phyloP scores from a whole-genome alignment of 92 coral and sea anemone species.

The Chrysogorgia sp. region DNA sequence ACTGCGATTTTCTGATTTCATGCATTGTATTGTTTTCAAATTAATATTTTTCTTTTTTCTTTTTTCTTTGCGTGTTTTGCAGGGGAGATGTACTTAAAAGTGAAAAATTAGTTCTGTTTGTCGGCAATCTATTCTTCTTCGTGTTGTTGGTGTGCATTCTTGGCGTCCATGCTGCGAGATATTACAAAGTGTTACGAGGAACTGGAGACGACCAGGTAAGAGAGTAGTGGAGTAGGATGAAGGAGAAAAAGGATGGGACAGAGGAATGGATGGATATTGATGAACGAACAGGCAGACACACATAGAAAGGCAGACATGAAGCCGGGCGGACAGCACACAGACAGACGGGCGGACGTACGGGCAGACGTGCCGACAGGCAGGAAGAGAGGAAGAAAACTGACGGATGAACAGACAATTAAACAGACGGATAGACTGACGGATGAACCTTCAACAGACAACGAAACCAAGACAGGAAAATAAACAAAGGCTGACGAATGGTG shows the following conservation, averaged over 20 bases:
- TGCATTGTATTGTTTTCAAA: not conserved
- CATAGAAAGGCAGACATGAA: not conserved
- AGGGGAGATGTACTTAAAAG: constrained; percentile 86
- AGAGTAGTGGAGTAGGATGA: too few species aligned
- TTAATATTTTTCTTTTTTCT: not conserved
- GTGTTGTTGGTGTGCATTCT: constrained; percentile 67
- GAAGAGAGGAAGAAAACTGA: not conserved
- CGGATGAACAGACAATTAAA: not conserved
- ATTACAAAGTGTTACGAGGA: constrained; percentile 43
- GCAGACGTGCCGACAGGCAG: not conserved
- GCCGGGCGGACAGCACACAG: not conserved
- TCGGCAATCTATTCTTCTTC: constrained; percentile 84
- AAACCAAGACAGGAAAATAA: too few species aligned
- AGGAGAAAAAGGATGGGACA: too few species aligned
- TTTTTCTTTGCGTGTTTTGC: not conserved
- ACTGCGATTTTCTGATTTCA: not conserved
- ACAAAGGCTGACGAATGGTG: not conserved
- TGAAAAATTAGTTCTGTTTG: constrained; percentile 74
- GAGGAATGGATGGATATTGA: too few species aligned
- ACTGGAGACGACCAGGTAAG: too few species aligned
- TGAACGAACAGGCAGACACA: not conserved
- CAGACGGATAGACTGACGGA: too few species aligned
- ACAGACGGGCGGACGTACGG: not conserved
- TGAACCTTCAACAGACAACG: too few species aligned
- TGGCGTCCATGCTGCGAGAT: constrained; percentile 43